Evolutionary conservation across 2,888 invertebrate genomes (phyloP).

Genomic region (Abrostola tripartita): DNA sequence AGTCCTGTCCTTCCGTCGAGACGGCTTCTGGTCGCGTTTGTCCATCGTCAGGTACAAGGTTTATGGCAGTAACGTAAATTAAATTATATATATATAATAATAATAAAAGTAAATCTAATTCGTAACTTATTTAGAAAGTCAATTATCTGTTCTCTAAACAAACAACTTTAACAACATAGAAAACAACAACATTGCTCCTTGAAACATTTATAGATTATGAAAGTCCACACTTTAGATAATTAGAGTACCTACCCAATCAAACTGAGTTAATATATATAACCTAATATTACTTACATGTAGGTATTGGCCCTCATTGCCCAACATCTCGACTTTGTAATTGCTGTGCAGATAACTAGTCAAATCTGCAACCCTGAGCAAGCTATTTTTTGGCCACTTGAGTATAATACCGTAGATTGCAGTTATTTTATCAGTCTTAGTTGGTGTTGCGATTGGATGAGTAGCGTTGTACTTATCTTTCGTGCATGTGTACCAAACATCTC

Average conservation of each 20-base stretch:
- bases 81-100: too few relatives aligned
- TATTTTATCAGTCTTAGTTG: constrained; percentile 59
- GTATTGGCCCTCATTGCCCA: constrained; percentile 65
- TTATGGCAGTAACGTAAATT: too few relatives aligned
- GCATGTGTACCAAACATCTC: constrained; percentile 92
- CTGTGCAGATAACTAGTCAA: constrained; percentile 64
- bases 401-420: constrained; percentile 90
- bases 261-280: constrained; percentile 17
- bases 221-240: not conserved
- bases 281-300: constrained; percentile 67
- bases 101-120: too few relatives aligned
- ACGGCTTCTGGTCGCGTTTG: too few relatives aligned
- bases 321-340: constrained; percentile 65
- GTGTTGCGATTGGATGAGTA: constrained; percentile 60
- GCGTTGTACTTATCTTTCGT: constrained; percentile 65
- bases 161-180: too few relatives aligned
- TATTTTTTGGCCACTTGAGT: constrained; percentile 91
- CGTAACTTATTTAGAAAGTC: too few relatives aligned
- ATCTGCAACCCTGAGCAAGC: constrained; percentile 75
- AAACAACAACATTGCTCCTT: not conserved
- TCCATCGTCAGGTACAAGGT: too few relatives aligned
- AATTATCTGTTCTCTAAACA: too few relatives aligned
- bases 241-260: constrained; percentile 7
- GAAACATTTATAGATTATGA: not conserved
- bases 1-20: too few relatives aligned